phyloP scores from a whole-genome alignment of 1,140 invertebrate species.

The Drosophila truncata region DNA sequence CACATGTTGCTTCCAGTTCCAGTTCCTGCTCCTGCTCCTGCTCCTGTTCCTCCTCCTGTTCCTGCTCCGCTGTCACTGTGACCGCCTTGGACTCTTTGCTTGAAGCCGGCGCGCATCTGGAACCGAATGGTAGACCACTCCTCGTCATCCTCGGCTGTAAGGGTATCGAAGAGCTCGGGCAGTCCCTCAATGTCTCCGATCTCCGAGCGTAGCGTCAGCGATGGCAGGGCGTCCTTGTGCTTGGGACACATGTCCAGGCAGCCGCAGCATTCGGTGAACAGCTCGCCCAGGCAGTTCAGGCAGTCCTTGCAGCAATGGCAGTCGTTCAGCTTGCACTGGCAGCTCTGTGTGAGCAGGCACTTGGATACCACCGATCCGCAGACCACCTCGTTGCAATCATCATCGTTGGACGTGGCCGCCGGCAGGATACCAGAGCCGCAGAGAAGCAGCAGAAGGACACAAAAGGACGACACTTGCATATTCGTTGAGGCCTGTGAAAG shows the following conservation, averaged over 20 bases:
- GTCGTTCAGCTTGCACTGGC: conserved; percentile 96
- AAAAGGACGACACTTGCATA: conserved; percentile 22
- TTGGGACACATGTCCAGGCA: conserved; percentile 97
- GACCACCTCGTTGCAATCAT: conserved; percentile 80
- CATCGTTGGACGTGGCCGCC: conserved; percentile 36
- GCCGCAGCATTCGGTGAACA: conserved; percentile 97
- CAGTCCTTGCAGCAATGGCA: conserved; percentile 97
- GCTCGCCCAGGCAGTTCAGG: conserved; percentile 93
- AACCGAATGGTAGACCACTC: conserved; percentile 93
- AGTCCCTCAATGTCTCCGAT: conserved; percentile 94
- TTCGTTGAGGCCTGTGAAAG: conserved; percentile 1
- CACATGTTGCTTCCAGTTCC: conserved; percentile 91
- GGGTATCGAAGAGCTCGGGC: conserved; percentile 92
- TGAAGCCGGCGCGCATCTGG: conserved; percentile 77
- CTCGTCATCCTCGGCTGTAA: conserved; percentile 92
- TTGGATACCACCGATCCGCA: conserved; percentile 95
- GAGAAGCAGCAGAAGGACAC: conserved; percentile 5
- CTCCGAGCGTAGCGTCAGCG: conserved; percentile 92
- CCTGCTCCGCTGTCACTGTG: conserved; percentile 18
- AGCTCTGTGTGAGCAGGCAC: conserved; percentile 97
- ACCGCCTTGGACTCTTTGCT: conserved; percentile 54
- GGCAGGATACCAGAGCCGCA: not conserved
- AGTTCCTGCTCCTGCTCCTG: conserved; percentile 40
- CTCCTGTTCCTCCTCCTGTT: not conserved
- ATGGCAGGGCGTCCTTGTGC: conserved; percentile 89